Conservation (phyloP, 2,797 vertebrate genomes). For the Phrynocephalus guinanensis region DNA sequence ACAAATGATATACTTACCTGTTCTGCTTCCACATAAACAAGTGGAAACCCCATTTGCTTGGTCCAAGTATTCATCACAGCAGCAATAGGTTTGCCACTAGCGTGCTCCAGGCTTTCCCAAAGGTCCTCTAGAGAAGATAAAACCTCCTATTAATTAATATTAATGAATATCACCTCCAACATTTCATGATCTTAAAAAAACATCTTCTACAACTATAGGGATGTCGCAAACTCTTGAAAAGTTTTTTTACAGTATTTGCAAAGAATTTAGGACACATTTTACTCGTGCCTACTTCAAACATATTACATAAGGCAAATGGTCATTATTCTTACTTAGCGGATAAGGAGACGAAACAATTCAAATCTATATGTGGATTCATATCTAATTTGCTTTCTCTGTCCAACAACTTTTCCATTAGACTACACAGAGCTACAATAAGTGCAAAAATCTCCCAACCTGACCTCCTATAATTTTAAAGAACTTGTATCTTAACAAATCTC, state of each 20-base stretch:
- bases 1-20: slow-evolving; percentile 81
- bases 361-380: neutral
- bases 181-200: neutral
- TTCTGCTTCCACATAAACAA: slow-evolving; percentile 93
- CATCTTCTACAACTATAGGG: neutral
- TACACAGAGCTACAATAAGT: neutral
- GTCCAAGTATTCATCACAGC: slow-evolving; percentile 98
- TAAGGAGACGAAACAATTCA: neutral
- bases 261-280: neutral
- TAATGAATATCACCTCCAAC: neutral
- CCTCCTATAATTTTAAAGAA: neutral
- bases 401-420: neutral
- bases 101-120: slow-evolving; percentile 95
- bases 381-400: neutral
- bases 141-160: slow-evolving; percentile 31
- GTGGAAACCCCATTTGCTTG: slow-evolving; percentile 98
- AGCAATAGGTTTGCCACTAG: slow-evolving; percentile 95
- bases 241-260: neutral
- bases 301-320: neutral
- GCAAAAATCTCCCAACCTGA: neutral
- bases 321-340: neutral
- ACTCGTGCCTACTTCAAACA: neutral
- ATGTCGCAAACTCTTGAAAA: neutral
- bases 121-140: slow-evolving; percentile 88
- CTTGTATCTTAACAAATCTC: neutral